These are phyloP conservation scores for Anomalospiza imberbis DNA, from an alignment of 2,797 vertebrate genomes.

Conservation along the genomic window DNA sequence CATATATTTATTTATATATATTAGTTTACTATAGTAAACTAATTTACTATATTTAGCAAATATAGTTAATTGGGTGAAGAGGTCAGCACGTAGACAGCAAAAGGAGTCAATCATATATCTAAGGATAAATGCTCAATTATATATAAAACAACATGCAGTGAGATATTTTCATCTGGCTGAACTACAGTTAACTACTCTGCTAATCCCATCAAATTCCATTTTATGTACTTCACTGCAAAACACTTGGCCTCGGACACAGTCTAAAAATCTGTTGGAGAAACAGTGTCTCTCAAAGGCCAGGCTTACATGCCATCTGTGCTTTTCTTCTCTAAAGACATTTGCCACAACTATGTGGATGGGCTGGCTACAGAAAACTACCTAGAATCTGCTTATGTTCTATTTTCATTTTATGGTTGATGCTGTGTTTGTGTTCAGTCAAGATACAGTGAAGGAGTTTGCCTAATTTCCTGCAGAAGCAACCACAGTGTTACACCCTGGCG, in stretches of 20 bases:
- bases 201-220: background rate
- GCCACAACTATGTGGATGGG: background rate
- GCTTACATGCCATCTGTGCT: accelerated
- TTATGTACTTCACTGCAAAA: background rate
- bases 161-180: background rate
- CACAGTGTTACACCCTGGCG: background rate
- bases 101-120: background rate
- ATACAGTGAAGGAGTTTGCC: background rate
- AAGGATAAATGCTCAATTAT: background rate
- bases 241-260: background rate
- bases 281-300: background rate
- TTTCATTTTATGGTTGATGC: background rate
- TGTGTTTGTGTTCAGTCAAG: background rate
- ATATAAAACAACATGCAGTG: background rate
- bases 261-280: background rate
- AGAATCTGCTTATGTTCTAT: background rate
- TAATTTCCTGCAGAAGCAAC: background rate
- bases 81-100: background rate
- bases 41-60: background rate
- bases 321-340: background rate
- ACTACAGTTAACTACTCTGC: background rate
- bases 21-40: too few species aligned
- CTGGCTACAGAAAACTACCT: background rate
- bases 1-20: too few species aligned
- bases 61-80: background rate